Conservation (phyloP, 2,113 vertebrate genomes). For the Tupaia tana region DNA sequence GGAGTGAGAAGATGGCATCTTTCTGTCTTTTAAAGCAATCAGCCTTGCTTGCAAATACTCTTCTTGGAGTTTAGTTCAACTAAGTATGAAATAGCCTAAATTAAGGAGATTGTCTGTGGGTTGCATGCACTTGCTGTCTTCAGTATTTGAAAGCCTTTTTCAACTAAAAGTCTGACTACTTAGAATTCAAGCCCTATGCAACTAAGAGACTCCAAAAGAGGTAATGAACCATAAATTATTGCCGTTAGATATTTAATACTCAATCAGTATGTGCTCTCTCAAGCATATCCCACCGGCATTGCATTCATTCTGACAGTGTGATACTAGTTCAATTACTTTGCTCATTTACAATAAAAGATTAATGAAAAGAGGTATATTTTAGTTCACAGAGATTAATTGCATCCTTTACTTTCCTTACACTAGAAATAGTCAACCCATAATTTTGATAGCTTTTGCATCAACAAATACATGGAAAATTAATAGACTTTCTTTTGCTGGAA, state of each 20-base stretch:
- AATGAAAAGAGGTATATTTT: slow-evolving; percentile 95
- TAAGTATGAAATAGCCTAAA: slow-evolving; percentile 72
- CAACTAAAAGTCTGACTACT: slow-evolving; percentile 85
- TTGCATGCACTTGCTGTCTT: slow-evolving; percentile 77
- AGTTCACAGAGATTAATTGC: slow-evolving; percentile 95
- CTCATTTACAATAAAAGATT: slow-evolving; percentile 95
- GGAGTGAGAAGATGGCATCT: not conserved
- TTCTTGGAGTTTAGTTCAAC: slow-evolving; percentile 66
- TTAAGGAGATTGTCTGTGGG: slow-evolving; percentile 73
- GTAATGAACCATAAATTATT: slow-evolving; percentile 94
- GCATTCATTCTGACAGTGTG: slow-evolving; percentile 91
- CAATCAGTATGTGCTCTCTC: slow-evolving; percentile 93
- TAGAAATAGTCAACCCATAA: slow-evolving; percentile 93
- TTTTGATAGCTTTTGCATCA: slow-evolving; percentile 94
- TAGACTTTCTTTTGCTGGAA: slow-evolving; percentile 91
- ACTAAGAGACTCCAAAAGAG: slow-evolving; percentile 89
- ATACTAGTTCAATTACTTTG: slow-evolving; percentile 91
- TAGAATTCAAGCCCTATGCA: slow-evolving; percentile 90
- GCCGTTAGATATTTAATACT: slow-evolving; percentile 93
- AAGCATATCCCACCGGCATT: slow-evolving; percentile 90
- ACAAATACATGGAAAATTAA: slow-evolving; percentile 95
- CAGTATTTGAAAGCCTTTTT: slow-evolving; percentile 82
- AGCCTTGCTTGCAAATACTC: slow-evolving; percentile 59
- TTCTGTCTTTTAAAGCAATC: slow-evolving; percentile 67
- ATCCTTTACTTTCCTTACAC: slow-evolving; percentile 89